phyloP scores from a whole-genome alignment of 2,113 vertebrate genomes.

The Tetraodon nigroviridis region DNA sequence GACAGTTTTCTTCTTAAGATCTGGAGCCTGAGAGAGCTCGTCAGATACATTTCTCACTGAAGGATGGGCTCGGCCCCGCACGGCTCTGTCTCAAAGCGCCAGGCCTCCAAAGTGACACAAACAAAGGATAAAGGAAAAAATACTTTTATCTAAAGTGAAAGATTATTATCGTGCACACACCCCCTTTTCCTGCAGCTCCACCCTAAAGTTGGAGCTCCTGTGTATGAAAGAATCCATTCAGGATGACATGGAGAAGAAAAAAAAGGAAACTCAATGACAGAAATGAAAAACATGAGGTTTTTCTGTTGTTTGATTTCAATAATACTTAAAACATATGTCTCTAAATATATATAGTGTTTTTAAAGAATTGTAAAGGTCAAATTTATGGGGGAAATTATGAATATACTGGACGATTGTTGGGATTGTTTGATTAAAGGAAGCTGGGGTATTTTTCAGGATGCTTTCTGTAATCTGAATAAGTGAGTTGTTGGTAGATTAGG shows the following conservation, averaged over 20 bases:
- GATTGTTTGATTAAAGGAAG: background rate
- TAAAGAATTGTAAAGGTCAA: slow-evolving; percentile 73
- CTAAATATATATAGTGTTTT: slow-evolving; percentile 85
- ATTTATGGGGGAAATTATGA: slow-evolving; percentile 50
- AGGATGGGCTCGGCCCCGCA: slow-evolving; percentile 73
- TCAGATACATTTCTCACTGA: slow-evolving; percentile 75
- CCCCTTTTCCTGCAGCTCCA: slow-evolving; percentile 71
- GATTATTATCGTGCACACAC: slow-evolving; percentile 53
- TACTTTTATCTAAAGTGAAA: slow-evolving; percentile 63
- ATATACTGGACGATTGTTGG: slow-evolving; percentile 54
- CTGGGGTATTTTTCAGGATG: slow-evolving; percentile 74
- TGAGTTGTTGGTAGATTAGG: slow-evolving; percentile 86
- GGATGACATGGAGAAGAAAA: slow-evolving; percentile 54
- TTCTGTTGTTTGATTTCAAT: no score
- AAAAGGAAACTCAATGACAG: slow-evolving; percentile 36
- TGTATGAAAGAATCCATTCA: slow-evolving; percentile 79
- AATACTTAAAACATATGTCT: no score
- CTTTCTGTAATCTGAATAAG: slow-evolving; percentile 78
- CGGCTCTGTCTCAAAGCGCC: slow-evolving; percentile 84
- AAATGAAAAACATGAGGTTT: slow-evolving; percentile 23
- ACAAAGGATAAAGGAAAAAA: slow-evolving; percentile 68
- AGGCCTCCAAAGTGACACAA: slow-evolving; percentile 79
- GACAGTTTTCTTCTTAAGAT: slow-evolving; percentile 68
- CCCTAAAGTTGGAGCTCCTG: slow-evolving; percentile 71
- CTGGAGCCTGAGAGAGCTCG: slow-evolving; percentile 51